Conservation (phyloP, 2,113 vertebrate genomes). For the Eurystomus gularis region DNA sequence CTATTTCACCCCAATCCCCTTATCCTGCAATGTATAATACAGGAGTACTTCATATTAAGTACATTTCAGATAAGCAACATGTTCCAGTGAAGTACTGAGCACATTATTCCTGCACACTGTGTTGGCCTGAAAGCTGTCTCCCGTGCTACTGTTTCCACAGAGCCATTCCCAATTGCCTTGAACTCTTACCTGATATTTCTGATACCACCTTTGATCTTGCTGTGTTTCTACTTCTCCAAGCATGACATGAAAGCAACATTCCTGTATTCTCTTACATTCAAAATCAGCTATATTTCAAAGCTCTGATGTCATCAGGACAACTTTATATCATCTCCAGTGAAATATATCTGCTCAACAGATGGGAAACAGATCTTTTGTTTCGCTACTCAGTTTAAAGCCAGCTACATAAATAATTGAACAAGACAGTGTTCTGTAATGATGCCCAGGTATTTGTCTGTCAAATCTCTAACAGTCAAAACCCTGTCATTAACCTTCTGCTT, state of each 20-base stretch:
- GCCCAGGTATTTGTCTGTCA: background rate
- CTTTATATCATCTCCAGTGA: constrained; percentile 17
- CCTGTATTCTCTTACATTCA: constrained; percentile 8
- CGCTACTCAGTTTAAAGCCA: background rate
- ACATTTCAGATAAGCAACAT: background rate
- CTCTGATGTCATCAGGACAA: constrained; percentile 40
- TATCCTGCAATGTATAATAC: background rate
- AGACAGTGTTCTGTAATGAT: background rate
- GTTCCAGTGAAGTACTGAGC: background rate
- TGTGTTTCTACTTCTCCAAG: background rate
- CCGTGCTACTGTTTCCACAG: background rate
- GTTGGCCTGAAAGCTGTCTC: background rate
- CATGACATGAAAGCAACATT: constrained; percentile 26
- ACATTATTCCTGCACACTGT: background rate
- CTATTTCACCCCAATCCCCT: background rate
- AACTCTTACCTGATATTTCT: constrained; percentile 13
- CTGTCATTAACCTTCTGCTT: background rate
- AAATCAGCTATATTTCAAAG: constrained; percentile 43
- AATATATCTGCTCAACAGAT: constrained; percentile 46
- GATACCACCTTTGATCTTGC: background rate
- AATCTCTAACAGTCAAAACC: background rate
- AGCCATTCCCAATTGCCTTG: constrained; percentile 4
- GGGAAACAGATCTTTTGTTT: constrained; percentile 22
- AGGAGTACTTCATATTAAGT: background rate
- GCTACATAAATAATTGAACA: background rate